Percentiles rank a stretch among this genome's conserved stretches.
Evolutionary conservation across 2,888 invertebrate species (phyloP).

Genomic region (Campopleginae sp.): DNA sequence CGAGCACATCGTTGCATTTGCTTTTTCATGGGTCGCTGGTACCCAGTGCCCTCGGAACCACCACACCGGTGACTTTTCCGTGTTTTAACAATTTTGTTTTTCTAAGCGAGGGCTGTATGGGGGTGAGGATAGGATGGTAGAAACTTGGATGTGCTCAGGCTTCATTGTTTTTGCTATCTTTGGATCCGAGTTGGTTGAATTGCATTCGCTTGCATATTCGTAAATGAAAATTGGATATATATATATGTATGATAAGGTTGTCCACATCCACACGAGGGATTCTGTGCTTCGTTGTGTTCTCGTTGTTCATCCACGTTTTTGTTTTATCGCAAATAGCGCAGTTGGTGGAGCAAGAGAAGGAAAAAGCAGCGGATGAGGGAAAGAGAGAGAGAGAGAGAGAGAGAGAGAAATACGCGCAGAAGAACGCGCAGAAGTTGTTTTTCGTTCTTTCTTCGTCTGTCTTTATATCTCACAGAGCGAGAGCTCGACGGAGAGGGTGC

Average conservation of each 20-base stretch:
- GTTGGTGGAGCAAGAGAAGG: neutral
- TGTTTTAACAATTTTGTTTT: conserved; percentile 50
- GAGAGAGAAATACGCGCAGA: conserved; percentile 39
- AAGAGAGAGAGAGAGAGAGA: conserved; percentile 15
- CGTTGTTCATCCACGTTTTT: conserved; percentile 39
- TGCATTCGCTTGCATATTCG: conserved; percentile 42
- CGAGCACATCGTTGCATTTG: too few relatives aligned
- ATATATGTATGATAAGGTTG: too few relatives aligned
- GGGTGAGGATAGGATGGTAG: conserved; percentile 15
- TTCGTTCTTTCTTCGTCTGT: conserved; percentile 35
- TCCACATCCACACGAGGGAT: conserved; percentile 14
- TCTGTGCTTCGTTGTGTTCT: conserved; percentile 48
- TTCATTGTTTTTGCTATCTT: conserved; percentile 45
- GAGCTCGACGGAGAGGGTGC: conserved; percentile 69
- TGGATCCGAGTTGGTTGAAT: conserved; percentile 51
- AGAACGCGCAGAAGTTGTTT: conserved; percentile 24
- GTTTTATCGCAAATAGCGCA: conserved; percentile 39
- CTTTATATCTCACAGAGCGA: conserved; percentile 65
- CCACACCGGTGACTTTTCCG: conserved; percentile 45
- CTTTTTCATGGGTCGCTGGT: neutral
- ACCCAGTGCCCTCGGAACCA: conserved; percentile 35
- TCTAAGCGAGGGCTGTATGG: conserved; percentile 12
- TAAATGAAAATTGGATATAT: conserved; percentile 26
- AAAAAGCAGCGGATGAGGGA: neutral
- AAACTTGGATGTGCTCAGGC: conserved; percentile 19